Evolutionary conservation across 2,113 vertebrate genomes (phyloP).

Genomic region (Ovis canadensis): DNA sequence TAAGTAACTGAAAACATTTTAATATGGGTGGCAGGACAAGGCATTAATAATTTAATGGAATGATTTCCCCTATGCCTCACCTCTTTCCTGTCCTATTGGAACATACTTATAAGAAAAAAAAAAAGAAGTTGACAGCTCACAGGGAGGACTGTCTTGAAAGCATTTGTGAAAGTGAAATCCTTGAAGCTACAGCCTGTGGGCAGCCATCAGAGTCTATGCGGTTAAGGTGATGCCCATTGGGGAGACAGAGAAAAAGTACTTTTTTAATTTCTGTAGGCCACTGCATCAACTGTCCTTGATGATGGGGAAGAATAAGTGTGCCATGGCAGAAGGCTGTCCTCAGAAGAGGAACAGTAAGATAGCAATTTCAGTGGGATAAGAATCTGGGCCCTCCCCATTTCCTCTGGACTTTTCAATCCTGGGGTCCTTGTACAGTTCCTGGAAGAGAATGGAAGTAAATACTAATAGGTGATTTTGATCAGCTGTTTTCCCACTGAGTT

Average conservation of each 20-base stretch:
- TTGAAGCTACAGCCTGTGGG: not conserved
- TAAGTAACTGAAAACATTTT: constrained; percentile 24
- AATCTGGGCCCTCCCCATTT: not conserved
- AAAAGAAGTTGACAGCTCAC: not conserved
- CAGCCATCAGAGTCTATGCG: not conserved
- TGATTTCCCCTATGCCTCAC: not conserved
- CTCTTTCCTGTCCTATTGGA: not conserved
- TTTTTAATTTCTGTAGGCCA: not conserved
- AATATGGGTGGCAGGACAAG: not conserved
- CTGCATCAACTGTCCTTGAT: not conserved
- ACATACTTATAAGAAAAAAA: not conserved
- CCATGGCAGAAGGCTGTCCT: not conserved
- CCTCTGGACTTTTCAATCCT: not conserved
- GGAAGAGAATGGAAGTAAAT: not conserved
- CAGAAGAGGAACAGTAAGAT: not conserved
- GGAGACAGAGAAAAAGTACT: not conserved
- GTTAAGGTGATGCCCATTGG: not conserved
- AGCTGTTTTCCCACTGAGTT: not conserved
- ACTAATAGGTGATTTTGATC: not conserved
- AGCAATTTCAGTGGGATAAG: not conserved
- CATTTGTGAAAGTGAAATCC: not conserved
- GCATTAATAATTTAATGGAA: not conserved
- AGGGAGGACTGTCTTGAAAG: not conserved
- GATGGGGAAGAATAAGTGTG: too few relatives aligned
- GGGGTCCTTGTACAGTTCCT: not conserved